Conservation (phyloP, 2,113 vertebrate genomes). For the Leptocoma aspasia region DNA sequence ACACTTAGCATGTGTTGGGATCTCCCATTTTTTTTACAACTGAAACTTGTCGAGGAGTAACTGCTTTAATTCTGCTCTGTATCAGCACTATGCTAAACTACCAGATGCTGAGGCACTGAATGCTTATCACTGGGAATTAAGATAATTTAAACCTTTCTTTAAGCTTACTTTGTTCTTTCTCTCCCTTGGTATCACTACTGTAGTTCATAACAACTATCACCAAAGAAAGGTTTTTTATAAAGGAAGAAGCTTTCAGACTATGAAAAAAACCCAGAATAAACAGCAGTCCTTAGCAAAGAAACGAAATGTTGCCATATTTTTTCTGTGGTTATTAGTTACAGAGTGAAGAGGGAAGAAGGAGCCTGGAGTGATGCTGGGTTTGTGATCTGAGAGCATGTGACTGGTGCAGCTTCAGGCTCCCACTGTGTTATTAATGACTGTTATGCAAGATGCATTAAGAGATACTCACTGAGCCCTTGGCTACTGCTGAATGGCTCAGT, state of each 20-base stretch:
- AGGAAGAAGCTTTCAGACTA: neutral
- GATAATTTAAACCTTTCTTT: neutral
- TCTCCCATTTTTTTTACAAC: neutral
- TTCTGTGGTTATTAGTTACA: neutral
- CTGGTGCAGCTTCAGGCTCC: constrained; percentile 1
- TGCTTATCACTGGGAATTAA: neutral
- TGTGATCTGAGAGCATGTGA: neutral
- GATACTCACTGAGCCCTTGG: constrained; percentile 1
- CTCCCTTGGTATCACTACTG: neutral
- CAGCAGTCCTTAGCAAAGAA: neutral
- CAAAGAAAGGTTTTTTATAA: neutral
- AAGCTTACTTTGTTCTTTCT: neutral
- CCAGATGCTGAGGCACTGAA: neutral
- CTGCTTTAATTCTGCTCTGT: neutral
- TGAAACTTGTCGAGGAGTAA: neutral
- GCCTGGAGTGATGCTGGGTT: neutral
- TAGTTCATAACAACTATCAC: too few species aligned
- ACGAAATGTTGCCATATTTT: neutral
- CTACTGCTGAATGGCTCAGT: constrained; percentile 34
- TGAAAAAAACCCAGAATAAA: neutral
- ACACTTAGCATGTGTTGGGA: neutral
- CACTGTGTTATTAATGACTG: neutral
- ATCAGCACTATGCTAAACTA: neutral
- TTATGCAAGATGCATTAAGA: constrained; percentile 35
- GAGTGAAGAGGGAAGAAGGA: neutral